Conservation (phyloP, 2,888 invertebrate species). For the Eupeodes latifasciatus region DNA sequence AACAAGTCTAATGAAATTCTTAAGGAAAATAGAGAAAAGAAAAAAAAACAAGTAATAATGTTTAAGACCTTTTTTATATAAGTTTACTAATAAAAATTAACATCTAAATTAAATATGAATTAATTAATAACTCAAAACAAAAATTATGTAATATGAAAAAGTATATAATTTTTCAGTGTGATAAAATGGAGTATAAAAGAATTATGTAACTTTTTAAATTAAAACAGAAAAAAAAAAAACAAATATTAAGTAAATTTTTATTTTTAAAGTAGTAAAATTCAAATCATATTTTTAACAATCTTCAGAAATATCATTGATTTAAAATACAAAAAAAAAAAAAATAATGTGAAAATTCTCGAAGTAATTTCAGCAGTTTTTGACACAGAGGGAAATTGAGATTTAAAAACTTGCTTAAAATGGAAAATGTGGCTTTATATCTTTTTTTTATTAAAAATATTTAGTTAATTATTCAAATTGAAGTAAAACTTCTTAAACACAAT, state of each 20-base stretch:
- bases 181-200: conserved; percentile 61
- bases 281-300: background rate
- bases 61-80: conserved; percentile 58
- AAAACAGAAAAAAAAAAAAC: background rate
- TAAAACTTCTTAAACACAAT: background rate
- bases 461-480: conserved; percentile 2
- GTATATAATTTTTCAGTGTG: conserved; percentile 69
- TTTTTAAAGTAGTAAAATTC: conserved; percentile 61
- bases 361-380: background rate
- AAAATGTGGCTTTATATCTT: background rate
- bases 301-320: background rate
- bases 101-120: conserved; percentile 39
- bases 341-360: background rate
- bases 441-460: background rate
- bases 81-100: conserved; percentile 55
- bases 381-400: background rate
- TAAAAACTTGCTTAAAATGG: background rate
- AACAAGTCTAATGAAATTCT: conserved; percentile 19
- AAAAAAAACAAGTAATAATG: conserved; percentile 42
- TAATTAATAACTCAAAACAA: conserved; percentile 41
- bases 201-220: conserved; percentile 27
- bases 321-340: background rate
- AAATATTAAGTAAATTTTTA: conserved; percentile 11
- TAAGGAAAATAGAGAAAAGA: conserved; percentile 19
- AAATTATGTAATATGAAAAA: conserved; percentile 43